Percentiles rank a stretch among this genome's conserved stretches.
Conservation (phyloP, 2,888 invertebrate species). For the Neoitamus cyanurus region DNA sequence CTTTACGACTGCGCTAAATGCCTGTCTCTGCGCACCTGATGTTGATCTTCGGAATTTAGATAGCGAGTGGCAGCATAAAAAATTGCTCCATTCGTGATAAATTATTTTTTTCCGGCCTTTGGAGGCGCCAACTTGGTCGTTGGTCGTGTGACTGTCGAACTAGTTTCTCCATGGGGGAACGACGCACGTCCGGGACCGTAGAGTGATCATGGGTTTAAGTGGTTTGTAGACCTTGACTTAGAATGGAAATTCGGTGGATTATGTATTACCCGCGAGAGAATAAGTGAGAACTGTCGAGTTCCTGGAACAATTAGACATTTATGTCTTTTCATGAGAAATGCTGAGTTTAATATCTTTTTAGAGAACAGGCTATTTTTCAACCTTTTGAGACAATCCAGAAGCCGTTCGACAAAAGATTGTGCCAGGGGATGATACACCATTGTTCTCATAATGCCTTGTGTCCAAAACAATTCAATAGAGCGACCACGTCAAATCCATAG, state of each 20-base stretch:
- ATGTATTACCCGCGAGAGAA: neutral
- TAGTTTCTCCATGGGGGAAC: neutral
- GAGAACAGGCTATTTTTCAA: neutral
- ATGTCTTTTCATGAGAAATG: neutral
- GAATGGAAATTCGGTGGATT: neutral
- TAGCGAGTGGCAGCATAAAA: neutral
- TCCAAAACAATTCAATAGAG: neutral
- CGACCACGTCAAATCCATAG: too few species aligned
- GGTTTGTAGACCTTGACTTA: neutral
- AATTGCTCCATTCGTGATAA: neutral
- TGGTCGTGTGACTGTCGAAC: slow-evolving; percentile 22
- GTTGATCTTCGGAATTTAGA: neutral
- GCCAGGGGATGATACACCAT: neutral
- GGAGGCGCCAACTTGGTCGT: slow-evolving; percentile 15
- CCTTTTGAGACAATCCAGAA: neutral
- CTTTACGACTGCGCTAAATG: neutral
- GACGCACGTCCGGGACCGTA: neutral
- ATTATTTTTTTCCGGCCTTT: neutral
- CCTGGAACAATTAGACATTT: neutral
- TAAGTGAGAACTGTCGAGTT: neutral
- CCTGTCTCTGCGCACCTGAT: neutral
- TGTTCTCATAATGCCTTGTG: neutral
- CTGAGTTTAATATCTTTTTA: neutral
- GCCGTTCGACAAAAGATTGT: neutral
- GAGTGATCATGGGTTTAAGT: neutral